phyloP scores from a whole-genome alignment of 2,797 vertebrate genomes.

The Sebastes variabilis region DNA sequence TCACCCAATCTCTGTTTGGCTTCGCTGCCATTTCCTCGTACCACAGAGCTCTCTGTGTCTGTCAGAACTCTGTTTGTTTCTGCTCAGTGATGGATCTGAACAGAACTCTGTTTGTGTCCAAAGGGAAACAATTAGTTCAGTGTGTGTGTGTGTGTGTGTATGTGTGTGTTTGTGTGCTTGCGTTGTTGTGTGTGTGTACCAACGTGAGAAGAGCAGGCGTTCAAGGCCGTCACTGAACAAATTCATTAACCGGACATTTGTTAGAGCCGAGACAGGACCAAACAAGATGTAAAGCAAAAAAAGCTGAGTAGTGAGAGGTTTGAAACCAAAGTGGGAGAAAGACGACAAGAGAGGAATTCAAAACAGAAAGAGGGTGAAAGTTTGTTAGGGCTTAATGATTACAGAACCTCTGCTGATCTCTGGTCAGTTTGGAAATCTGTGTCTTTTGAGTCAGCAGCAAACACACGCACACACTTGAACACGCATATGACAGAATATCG shows the following conservation, averaged over 20 bases:
- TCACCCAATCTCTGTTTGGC: conserved; percentile 50
- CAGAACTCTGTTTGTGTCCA: conserved; percentile 68
- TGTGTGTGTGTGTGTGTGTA: conserved; percentile 46
- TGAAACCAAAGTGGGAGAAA: conserved; percentile 9
- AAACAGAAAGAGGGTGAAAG: conserved; percentile 5
- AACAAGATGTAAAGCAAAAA: conserved; percentile 24
- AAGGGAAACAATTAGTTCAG: conserved; percentile 72
- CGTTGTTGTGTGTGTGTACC: conserved; percentile 31
- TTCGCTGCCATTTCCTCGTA: conserved; percentile 41
- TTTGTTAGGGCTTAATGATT: conserved; percentile 43
- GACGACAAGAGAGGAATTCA: background rate
- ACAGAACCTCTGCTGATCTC: conserved; percentile 6
- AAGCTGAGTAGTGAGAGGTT: background rate
- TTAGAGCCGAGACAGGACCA: conserved; percentile 41
- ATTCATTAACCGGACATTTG: conserved; percentile 65
- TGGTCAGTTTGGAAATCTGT: background rate
- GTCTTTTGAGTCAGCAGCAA: background rate
- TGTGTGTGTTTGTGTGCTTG: conserved; percentile 37
- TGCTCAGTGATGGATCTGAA: conserved; percentile 53
- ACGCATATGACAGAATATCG: background rate
- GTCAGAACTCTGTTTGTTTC: conserved; percentile 58
- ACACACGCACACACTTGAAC: background rate
- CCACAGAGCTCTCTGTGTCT: conserved; percentile 47
- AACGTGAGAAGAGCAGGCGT: conserved; percentile 48
- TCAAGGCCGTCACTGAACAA: conserved; percentile 69